phyloP scores from a whole-genome alignment of 2,113 vertebrate species.

The Glaucomys volans region DNA sequence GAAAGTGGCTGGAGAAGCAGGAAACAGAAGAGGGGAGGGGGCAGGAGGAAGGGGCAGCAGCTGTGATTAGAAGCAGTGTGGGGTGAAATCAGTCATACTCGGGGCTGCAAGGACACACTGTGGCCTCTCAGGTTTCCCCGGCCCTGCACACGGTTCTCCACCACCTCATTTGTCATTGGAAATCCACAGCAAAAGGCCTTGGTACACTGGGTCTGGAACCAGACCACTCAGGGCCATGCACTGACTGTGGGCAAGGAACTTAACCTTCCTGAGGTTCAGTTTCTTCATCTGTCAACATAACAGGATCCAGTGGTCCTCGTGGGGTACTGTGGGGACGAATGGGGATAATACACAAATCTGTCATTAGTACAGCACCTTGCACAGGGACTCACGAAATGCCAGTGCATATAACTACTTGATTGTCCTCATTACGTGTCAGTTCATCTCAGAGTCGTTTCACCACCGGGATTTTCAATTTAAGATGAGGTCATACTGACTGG shows the following conservation, averaged over 20 bases:
- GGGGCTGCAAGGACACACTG: not conserved
- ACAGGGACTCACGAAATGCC: no score
- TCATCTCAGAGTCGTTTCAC: not conserved
- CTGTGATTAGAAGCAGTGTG: not conserved
- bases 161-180: not conserved
- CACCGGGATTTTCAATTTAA: not conserved
- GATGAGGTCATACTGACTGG: not conserved
- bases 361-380: no score
- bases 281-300: no score
- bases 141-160: not conserved
- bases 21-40: no score
- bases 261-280: no score
- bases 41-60: no score
- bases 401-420: no score
- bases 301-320: no score
- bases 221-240: no score
- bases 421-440: not conserved
- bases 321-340: not conserved
- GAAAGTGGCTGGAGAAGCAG: no score
- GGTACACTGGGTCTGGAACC: not conserved
- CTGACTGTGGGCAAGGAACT: no score
- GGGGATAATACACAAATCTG: not conserved
- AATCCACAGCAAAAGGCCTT: not conserved
- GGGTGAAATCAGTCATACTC: not conserved
- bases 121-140: not conserved